Evolutionary conservation across 2,888 invertebrate genomes (phyloP).

Genomic region (Selenia dentaria): DNA sequence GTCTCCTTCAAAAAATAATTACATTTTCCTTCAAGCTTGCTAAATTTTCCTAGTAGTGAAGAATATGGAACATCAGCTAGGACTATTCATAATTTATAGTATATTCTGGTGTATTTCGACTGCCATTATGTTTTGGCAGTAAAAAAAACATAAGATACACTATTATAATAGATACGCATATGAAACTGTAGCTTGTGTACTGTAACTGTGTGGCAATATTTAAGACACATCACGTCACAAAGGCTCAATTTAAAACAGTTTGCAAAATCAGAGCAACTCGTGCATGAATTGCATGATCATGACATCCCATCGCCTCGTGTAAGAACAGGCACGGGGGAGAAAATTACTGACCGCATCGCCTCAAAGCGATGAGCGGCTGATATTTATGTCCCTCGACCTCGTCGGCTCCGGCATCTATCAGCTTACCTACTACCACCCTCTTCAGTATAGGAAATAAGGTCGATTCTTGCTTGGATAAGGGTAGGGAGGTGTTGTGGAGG

Average conservation of each 20-base stretch:
- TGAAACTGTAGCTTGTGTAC: too few relatives aligned
- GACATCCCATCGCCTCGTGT: slow-evolving; percentile 1
- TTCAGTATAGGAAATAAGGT: slow-evolving; percentile 33
- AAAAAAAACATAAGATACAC: too few relatives aligned
- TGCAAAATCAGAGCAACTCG: background rate
- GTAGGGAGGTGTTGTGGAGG: slow-evolving; percentile 38
- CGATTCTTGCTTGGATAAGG: slow-evolving; percentile 28
- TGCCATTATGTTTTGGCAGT: too few relatives aligned
- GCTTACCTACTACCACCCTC: slow-evolving; percentile 25
- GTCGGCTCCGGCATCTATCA: slow-evolving; percentile 55
- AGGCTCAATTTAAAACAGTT: background rate
- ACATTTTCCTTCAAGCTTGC: too few relatives aligned
- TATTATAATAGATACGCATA: too few relatives aligned
- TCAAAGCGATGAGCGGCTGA: slow-evolving; percentile 65
- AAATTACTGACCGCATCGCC: slow-evolving; percentile 56
- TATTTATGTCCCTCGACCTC: slow-evolving; percentile 70
- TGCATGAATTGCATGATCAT: background rate
- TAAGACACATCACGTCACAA: too few relatives aligned
- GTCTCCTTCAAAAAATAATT: too few relatives aligned
- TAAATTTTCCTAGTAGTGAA: too few relatives aligned
- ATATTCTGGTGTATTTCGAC: too few relatives aligned
- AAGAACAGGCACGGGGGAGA: slow-evolving; percentile 36
- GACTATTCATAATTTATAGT: too few relatives aligned
- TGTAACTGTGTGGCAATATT: too few relatives aligned
- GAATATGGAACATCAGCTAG: too few relatives aligned